A percentile compares a stretch with the other conserved stretches of the same genome.
Evolutionary conservation across 2,888 invertebrate genomes (phyloP).

Genomic region (Sisyra nigra): DNA sequence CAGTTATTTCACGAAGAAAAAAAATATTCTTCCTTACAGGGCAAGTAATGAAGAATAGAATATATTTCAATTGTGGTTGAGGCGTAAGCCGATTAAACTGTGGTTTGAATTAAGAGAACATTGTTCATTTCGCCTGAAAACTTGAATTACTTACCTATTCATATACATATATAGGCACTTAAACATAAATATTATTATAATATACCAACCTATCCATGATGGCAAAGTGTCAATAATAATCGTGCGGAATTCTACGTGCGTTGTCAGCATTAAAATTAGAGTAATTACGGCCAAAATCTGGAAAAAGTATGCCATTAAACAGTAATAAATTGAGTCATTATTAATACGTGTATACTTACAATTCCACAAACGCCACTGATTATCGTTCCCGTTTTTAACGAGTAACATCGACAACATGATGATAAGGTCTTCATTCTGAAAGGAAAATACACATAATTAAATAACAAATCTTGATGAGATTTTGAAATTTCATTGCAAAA

Average conservation of each 20-base stretch:
- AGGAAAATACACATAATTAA: background rate
- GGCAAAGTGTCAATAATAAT: constrained; percentile 58
- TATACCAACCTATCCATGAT: constrained; percentile 42
- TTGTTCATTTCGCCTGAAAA: no score
- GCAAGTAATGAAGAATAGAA: no score
- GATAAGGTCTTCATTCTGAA: constrained; percentile 36
- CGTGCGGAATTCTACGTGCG: constrained; percentile 55
- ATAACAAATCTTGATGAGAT: background rate
- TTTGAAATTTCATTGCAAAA: background rate
- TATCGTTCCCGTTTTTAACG: constrained; percentile 56
- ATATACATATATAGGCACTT: no score
- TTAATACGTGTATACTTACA: constrained; percentile 27
- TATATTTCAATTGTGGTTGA: no score
- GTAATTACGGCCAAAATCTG: constrained; percentile 50
- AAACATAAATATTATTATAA: background rate
- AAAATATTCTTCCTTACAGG: no score
- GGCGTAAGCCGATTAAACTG: no score
- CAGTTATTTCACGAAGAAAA: no score
- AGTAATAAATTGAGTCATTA: constrained; percentile 2
- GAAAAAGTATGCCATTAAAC: constrained; percentile 14
- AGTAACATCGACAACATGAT: constrained; percentile 54
- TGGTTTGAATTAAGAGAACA: no score
- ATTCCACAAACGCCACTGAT: constrained; percentile 57
- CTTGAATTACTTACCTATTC: no score
- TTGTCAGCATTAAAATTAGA: constrained; percentile 48